These are phyloP conservation scores for Troides aeacus DNA, from an alignment of 2,888 invertebrate genomes.

Conservation along the genomic window DNA sequence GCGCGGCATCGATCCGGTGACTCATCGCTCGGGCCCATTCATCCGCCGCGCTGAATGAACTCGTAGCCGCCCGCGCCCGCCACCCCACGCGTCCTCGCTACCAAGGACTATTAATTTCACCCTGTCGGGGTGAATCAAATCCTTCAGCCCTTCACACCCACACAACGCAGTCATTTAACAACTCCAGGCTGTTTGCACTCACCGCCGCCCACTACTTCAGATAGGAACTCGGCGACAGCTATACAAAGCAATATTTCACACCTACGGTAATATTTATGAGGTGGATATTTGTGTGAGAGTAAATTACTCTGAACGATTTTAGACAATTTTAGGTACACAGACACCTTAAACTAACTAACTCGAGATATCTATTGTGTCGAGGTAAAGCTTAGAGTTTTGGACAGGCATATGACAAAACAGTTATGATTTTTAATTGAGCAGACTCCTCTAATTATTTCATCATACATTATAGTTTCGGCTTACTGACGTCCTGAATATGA, in stretches of 20 bases:
- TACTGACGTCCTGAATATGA: too few relatives aligned
- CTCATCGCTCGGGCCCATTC: constrained; percentile 72
- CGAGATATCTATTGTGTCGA: too few relatives aligned
- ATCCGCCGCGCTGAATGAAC: constrained; percentile 77
- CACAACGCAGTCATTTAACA: constrained; percentile 49
- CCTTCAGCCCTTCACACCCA: constrained; percentile 62
- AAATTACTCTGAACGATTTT: too few relatives aligned
- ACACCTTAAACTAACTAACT: too few relatives aligned
- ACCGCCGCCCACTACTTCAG: constrained; percentile 40
- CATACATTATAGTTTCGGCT: too few relatives aligned
- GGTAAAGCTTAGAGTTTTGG: too few relatives aligned
- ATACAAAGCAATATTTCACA: constrained; percentile 25
- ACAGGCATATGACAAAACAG: too few relatives aligned
- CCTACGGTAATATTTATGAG: constrained; percentile 23
- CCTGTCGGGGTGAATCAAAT: constrained; percentile 59
- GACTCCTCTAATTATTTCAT: too few relatives aligned
- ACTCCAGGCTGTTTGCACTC: constrained; percentile 43
- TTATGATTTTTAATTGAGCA: too few relatives aligned
- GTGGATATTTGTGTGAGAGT: not conserved
- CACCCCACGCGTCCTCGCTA: constrained; percentile 55
- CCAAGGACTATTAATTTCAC: constrained; percentile 72
- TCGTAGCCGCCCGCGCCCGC: constrained; percentile 47
- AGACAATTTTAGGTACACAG: too few relatives aligned
- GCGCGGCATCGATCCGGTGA: constrained; percentile 71
- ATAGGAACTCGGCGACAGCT: constrained; percentile 34